phyloP scores from a whole-genome alignment of 1,140 invertebrate genomes.

The Artemia franciscana region DNA sequence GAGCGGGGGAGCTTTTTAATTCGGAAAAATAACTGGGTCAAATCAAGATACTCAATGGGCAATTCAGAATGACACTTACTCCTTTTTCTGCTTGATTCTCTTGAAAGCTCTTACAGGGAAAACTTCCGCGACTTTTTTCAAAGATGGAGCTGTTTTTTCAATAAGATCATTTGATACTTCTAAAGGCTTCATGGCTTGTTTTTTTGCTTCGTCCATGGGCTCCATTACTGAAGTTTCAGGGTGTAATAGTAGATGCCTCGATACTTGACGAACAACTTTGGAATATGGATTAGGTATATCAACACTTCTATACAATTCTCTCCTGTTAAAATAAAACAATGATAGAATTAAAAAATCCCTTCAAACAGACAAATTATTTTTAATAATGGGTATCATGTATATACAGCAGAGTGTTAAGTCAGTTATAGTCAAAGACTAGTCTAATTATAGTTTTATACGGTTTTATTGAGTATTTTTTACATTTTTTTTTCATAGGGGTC shows the following conservation, averaged over 20 bases:
- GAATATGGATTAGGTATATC: not conserved
- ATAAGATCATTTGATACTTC: not conserved
- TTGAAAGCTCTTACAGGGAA: not conserved
- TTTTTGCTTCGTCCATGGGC: not conserved
- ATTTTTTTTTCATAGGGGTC: no score
- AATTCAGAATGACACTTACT: not conserved
- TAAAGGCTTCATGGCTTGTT: not conserved
- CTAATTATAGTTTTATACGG: no score
- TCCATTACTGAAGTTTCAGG: not conserved
- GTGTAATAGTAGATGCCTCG: not conserved
- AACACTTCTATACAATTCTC: not conserved
- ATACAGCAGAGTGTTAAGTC: no score
- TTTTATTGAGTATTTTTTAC: no score
- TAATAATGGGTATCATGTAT: no score
- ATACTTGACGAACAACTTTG: not conserved
- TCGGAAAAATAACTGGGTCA: no score
- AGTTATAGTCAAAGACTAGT: no score
- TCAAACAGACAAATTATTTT: no score
- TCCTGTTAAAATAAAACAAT: no score
- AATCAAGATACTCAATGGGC: no score
- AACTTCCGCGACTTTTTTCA: not conserved
- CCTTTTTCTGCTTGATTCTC: not conserved
- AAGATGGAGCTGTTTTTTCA: not conserved
- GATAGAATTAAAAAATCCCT: no score
- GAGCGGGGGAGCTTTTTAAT: no score